These are phyloP conservation scores for Syndactyla subalaris DNA, from an alignment of 2,797 vertebrate genomes.

Conservation along the genomic window DNA sequence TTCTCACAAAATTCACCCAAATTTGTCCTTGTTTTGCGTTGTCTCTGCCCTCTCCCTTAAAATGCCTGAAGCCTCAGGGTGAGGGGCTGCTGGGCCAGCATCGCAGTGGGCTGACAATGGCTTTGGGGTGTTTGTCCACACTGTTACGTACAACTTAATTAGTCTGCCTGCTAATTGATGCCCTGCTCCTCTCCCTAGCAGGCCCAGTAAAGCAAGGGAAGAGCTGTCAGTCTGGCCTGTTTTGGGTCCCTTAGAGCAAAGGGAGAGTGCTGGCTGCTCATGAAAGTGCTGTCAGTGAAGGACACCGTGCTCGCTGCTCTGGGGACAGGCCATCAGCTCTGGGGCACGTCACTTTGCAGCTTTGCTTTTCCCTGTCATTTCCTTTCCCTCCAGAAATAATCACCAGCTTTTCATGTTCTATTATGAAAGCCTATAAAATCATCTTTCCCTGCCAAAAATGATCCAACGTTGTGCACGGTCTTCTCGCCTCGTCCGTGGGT, in stretches of 20 bases:
- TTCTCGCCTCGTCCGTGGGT: not conserved
- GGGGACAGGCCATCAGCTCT: not conserved
- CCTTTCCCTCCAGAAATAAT: not conserved
- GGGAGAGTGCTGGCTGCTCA: not conserved
- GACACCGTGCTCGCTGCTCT: not conserved
- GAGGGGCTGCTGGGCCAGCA: not conserved
- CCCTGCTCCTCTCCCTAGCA: not conserved
- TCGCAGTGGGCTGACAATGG: rapidly evolving
- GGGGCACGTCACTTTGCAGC: not conserved
- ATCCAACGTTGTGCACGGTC: rapidly evolving
- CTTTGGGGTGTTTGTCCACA: not conserved
- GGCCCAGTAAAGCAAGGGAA: not conserved
- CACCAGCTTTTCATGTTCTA: not conserved
- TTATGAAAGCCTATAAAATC: not conserved
- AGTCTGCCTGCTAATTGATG: not conserved
- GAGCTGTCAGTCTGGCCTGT: not conserved
- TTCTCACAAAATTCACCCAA: not conserved
- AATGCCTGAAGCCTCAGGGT: not conserved
- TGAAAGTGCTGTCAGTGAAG: not conserved
- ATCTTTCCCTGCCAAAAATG: not conserved
- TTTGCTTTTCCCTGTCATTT: not conserved
- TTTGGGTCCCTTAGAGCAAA: not conserved
- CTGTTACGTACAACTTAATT: not conserved
- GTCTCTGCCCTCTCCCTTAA: not conserved
- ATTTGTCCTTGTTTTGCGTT: not conserved